phyloP scores from a whole-genome alignment of 1,140 invertebrate species.

The Drosophila seguyi region DNA sequence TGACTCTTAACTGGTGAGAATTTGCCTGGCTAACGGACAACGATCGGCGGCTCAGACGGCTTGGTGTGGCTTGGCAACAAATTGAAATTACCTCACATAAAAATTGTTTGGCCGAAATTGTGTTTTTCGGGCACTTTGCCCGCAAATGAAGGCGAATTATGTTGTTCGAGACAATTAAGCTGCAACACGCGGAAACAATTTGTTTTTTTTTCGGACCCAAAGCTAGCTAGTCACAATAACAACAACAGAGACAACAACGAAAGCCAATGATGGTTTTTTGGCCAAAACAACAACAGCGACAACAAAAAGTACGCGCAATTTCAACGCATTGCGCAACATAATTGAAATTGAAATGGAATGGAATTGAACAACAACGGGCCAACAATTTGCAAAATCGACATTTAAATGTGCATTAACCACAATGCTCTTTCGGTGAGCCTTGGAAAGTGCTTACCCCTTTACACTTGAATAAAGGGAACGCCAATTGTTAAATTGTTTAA shows the following conservation, averaged over 20 bases:
- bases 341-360: conserved; percentile 65
- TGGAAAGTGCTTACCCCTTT: conserved; percentile 40
- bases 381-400: conserved; percentile 81
- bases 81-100: conserved; percentile 80
- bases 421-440: conserved; percentile 32
- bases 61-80: conserved; percentile 44
- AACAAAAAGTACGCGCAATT: conserved; percentile 75
- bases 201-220: conserved; percentile 38
- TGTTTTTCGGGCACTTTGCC: conserved; percentile 50
- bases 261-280: conserved; percentile 68
- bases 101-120: conserved; percentile 57
- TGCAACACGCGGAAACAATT: conserved; percentile 80
- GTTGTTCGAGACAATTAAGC: conserved; percentile 79
- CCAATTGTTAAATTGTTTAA: neutral
- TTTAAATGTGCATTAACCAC: conserved; percentile 75
- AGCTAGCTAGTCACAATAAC: conserved; percentile 34
- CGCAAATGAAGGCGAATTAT: conserved; percentile 73
- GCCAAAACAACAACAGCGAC: no score
- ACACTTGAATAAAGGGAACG: conserved; percentile 4
- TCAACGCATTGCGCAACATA: conserved; percentile 79
- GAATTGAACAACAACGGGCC: conserved; percentile 61
- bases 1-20: conserved; percentile 39
- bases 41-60: neutral
- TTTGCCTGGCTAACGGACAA: conserved; percentile 33
- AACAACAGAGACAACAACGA: conserved; percentile 37